Percentiles rank a stretch among this genome's conserved stretches.
These are phyloP conservation scores for Chaetura pelagica DNA, from an alignment of 2,113 vertebrate species.

Conservation along the genomic window DNA sequence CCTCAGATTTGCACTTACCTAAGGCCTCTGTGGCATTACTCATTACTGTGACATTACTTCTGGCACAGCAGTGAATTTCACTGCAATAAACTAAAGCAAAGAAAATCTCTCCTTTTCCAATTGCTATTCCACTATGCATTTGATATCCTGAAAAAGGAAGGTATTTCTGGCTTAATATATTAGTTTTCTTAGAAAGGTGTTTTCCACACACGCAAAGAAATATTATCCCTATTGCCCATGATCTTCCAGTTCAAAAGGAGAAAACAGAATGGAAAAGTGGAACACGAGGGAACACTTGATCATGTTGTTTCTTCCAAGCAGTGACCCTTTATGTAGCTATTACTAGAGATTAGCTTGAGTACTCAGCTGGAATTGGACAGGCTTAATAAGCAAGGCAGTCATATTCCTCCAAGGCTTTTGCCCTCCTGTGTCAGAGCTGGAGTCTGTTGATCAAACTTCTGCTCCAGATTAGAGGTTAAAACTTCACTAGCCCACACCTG, in stretches of 20 bases:
- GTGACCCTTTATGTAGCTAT: background rate
- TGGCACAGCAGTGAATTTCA: background rate
- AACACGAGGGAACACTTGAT: background rate
- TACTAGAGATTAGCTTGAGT: background rate
- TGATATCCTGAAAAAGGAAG: slow-evolving; percentile 20
- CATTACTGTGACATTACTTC: background rate
- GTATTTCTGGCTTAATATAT: background rate
- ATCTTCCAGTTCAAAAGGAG: background rate
- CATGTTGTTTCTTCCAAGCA: background rate
- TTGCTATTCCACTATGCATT: background rate
- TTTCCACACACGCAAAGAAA: background rate
- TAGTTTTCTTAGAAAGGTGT: background rate
- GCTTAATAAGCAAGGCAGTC: background rate
- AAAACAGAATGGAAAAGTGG: background rate
- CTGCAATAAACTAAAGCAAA: background rate
- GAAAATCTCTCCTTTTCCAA: background rate
- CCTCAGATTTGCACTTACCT: background rate
- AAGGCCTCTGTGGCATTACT: background rate
- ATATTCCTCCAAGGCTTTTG: background rate
- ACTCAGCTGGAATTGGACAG: background rate
- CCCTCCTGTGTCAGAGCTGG: background rate
- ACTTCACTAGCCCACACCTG: rapidly evolving
- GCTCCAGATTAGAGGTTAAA: background rate
- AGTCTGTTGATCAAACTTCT: background rate
- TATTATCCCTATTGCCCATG: background rate